phyloP scores from a whole-genome alignment of 2,113 vertebrate species.

The Mesocricetus auratus region DNA sequence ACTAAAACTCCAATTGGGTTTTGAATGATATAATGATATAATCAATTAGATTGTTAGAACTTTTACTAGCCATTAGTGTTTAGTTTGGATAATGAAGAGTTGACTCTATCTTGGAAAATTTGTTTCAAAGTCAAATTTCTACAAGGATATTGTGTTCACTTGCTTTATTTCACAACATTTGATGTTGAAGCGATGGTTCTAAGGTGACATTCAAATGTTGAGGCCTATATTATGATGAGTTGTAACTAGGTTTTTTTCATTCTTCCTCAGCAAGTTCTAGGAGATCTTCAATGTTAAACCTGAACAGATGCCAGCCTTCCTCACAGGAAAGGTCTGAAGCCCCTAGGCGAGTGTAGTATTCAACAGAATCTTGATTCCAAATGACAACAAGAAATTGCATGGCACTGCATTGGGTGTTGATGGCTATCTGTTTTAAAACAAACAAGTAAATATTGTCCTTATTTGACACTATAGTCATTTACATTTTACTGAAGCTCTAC shows the following conservation, averaged over 20 bases:
- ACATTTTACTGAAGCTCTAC: constrained; percentile 17
- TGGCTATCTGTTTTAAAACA: constrained; percentile 86
- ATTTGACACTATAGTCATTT: constrained; percentile 46
- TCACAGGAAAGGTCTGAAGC: constrained; percentile 86
- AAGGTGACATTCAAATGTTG: constrained; percentile 8
- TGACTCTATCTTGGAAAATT: constrained; percentile 33
- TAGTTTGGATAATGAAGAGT: constrained; percentile 1
- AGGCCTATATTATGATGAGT: background rate
- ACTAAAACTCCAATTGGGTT: background rate
- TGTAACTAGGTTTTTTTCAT: constrained; percentile 55
- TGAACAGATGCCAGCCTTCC: constrained; percentile 90
- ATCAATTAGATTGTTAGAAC: background rate
- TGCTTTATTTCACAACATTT: constrained; percentile 55
- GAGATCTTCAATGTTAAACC: constrained; percentile 86
- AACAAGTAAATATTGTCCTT: constrained; percentile 14
- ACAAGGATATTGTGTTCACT: constrained; percentile 40
- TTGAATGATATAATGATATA: constrained; percentile 2
- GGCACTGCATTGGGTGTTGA: constrained; percentile 87
- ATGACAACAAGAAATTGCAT: constrained; percentile 90
- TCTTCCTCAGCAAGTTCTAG: constrained; percentile 84
- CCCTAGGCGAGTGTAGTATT: constrained; percentile 85
- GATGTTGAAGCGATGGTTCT: constrained; percentile 21
- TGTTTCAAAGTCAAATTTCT: constrained; percentile 53
- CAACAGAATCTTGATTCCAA: constrained; percentile 88
- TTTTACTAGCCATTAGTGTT: constrained; percentile 11